Percentiles rank a stretch among this genome's conserved stretches.
Evolutionary conservation across 2,113 vertebrate genomes (phyloP).

Genomic region (Phyllostomus hastatus): DNA sequence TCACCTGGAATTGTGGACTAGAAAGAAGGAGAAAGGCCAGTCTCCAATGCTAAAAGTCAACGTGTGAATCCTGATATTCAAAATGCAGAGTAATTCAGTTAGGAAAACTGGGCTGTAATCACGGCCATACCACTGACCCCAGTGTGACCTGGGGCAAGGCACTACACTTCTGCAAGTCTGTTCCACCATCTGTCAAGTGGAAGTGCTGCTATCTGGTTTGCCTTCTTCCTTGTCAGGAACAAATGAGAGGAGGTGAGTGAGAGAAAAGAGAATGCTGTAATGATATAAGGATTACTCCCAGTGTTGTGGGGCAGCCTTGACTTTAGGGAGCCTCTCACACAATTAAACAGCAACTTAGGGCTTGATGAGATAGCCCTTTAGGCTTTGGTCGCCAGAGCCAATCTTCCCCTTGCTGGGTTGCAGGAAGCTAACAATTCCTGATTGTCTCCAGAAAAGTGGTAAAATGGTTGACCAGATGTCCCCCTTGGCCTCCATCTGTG

Average conservation of each 20-base stretch:
- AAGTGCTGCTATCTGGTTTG: neutral
- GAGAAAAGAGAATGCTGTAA: neutral
- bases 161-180: neutral
- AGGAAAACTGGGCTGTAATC: neutral
- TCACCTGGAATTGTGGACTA: neutral
- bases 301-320: neutral
- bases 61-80: neutral
- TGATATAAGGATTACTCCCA: neutral
- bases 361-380: neutral
- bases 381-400: neutral
- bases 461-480: slow-evolving; percentile 49
- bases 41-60: neutral
- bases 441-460: neutral
- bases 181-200: neutral
- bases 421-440: neutral
- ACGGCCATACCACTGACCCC: neutral
- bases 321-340: neutral
- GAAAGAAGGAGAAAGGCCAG: neutral
- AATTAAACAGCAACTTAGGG: neutral
- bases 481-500: neutral
- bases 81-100: neutral
- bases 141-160: neutral
- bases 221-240: neutral
- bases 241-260: neutral
- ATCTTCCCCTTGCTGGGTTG: neutral